Percentiles rank a stretch among this genome's conserved stretches.
These are phyloP conservation scores for Anaspis maculata DNA, from an alignment of 2,888 invertebrate genomes.

Conservation along the genomic window DNA sequence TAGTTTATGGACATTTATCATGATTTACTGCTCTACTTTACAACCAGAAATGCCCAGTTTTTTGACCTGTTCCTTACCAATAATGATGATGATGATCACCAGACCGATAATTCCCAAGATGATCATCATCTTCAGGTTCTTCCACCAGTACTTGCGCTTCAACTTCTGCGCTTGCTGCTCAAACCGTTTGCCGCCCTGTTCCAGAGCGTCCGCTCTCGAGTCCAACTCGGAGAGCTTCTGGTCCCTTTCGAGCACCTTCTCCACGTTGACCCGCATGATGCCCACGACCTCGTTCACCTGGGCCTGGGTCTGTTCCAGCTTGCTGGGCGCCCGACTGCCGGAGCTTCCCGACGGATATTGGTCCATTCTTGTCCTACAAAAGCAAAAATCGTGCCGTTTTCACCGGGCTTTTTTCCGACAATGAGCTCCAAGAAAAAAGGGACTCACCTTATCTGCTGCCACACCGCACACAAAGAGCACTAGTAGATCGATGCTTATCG, in stretches of 20 bases:
- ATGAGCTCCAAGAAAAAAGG: no score
- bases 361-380: no score
- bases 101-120: slow-evolving; percentile 80
- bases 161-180: slow-evolving; percentile 95
- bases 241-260: slow-evolving; percentile 92
- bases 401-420: no score
- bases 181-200: slow-evolving; percentile 92
- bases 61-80: no score
- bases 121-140: slow-evolving; percentile 95
- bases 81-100: slow-evolving; percentile 75
- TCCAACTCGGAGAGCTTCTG: slow-evolving; percentile 90
- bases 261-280: slow-evolving; percentile 94
- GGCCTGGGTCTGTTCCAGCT: slow-evolving; percentile 39
- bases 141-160: slow-evolving; percentile 96
- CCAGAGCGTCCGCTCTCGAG: slow-evolving; percentile 90
- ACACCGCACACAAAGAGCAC: no score
- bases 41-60: background rate
- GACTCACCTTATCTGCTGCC: no score
- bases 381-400: no score
- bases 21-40: background rate
- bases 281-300: slow-evolving; percentile 66
- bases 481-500: no score
- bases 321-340: slow-evolving; percentile 22
- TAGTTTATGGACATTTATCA: background rate
- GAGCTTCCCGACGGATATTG: no score